Conservation (phyloP, 2,888 invertebrate species). For the Tipula vernalis region DNA sequence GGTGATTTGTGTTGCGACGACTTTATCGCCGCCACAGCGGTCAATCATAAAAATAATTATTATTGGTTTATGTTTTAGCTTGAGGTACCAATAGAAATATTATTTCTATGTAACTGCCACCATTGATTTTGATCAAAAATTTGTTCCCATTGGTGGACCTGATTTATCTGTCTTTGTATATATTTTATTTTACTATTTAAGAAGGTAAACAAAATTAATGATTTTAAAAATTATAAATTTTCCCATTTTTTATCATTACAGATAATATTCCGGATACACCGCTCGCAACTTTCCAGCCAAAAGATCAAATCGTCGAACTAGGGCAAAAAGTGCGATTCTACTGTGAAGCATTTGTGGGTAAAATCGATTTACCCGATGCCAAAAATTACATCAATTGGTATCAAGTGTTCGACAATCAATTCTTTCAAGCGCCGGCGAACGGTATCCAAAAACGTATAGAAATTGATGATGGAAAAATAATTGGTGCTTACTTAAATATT, state of each 20-base stretch:
- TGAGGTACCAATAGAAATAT: too few relatives aligned
- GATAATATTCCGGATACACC: slow-evolving; percentile 50
- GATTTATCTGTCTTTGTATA: too few relatives aligned
- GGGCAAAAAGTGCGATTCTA: slow-evolving; percentile 53
- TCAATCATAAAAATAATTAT: too few relatives aligned
- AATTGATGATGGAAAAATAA: slow-evolving; percentile 54
- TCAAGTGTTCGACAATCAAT: slow-evolving; percentile 45
- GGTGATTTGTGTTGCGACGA: too few relatives aligned
- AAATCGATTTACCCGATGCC: slow-evolving; percentile 53
- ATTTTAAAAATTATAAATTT: background rate
- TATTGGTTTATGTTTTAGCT: too few relatives aligned
- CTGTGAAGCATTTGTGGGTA: slow-evolving; percentile 68
- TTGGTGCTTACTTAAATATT: slow-evolving; percentile 56
- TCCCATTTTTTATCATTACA: slow-evolving; percentile 31
- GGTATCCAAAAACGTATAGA: slow-evolving; percentile 21
- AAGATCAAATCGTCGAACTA: slow-evolving; percentile 47
- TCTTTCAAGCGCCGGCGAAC: slow-evolving; percentile 15
- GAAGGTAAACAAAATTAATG: too few relatives aligned
- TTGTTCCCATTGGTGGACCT: too few relatives aligned
- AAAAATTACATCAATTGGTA: slow-evolving; percentile 59
- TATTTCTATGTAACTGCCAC: too few relatives aligned
- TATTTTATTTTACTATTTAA: too few relatives aligned
- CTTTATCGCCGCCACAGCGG: too few relatives aligned
- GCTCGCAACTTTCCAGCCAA: slow-evolving; percentile 53
- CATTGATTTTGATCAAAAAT: too few relatives aligned